Evolutionary conservation across 2,888 invertebrate species (phyloP).

Genomic region (Agriopis marginaria): DNA sequence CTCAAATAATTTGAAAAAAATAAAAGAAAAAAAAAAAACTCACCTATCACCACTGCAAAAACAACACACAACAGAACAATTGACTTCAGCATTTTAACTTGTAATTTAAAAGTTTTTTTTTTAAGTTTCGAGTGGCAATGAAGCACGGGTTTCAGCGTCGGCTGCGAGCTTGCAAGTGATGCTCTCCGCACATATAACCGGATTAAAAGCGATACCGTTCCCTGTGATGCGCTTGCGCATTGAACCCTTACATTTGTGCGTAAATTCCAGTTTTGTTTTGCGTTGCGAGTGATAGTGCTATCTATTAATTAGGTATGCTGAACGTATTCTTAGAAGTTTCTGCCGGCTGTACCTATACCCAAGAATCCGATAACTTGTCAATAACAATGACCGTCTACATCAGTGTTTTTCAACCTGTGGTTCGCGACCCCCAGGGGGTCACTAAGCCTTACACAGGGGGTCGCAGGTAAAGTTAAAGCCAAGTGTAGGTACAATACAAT

Average conservation of each 20-base stretch:
- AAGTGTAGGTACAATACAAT: too few species aligned
- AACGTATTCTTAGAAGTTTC: conserved; percentile 3
- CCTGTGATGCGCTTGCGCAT: conserved; percentile 58
- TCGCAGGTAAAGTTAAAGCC: too few species aligned
- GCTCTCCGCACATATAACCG: conserved; percentile 69
- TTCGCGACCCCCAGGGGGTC: too few species aligned
- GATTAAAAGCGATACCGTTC: conserved; percentile 71
- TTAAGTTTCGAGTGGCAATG: conserved; percentile 43
- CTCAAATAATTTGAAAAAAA: too few species aligned
- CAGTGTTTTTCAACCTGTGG: too few species aligned
- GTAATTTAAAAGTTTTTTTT: conserved; percentile 43
- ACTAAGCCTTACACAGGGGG: too few species aligned
- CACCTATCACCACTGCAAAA: conserved; percentile 74
- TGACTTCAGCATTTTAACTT: conserved; percentile 71
- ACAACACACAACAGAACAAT: conserved; percentile 71
- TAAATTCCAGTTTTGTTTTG: conserved; percentile 24
- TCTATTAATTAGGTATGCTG: conserved; percentile 5
- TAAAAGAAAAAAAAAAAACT: too few species aligned
- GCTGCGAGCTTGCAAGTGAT: conserved; percentile 73
- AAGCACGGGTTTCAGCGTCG: conserved; percentile 64
- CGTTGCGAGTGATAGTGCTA: conserved; percentile 16
- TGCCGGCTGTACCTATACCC: not conserved
- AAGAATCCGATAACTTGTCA: too few species aligned
- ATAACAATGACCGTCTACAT: too few species aligned
- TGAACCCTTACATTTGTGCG: conserved; percentile 46